phyloP scores from a whole-genome alignment of 2,888 invertebrate species.

The Clivina fossor region DNA sequence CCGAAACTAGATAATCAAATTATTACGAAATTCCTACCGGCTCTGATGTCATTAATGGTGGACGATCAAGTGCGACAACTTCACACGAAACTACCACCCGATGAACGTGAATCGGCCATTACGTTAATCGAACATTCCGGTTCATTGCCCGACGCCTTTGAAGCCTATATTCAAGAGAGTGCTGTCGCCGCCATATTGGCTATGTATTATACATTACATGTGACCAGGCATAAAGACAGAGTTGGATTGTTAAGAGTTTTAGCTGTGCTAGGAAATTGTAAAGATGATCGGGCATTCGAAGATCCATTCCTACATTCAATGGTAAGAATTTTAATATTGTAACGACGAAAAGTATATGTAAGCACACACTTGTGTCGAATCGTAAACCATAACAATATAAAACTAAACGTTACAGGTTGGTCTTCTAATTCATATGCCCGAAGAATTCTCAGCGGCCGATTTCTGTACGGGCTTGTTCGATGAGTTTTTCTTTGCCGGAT shows the following conservation, averaged over 20 bases:
- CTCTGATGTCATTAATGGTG: conserved; percentile 90
- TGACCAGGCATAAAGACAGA: conserved; percentile 78
- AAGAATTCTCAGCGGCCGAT: conserved; percentile 91
- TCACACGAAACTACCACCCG: conserved; percentile 84
- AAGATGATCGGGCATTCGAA: conserved; percentile 89
- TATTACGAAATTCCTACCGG: conserved; percentile 92
- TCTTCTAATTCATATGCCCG: conserved; percentile 81
- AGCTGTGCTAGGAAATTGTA: conserved; percentile 88
- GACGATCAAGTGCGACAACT: conserved; percentile 83
- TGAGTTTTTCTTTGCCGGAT: conserved; percentile 90
- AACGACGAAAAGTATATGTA: too few species aligned
- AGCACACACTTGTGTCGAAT: not conserved
- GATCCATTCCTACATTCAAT: conserved; percentile 94
- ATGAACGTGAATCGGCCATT: conserved; percentile 90
- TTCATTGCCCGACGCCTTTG: conserved; percentile 90
- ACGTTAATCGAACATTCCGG: conserved; percentile 93
- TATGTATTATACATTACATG: conserved; percentile 92
- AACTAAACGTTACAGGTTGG: conserved; percentile 59
- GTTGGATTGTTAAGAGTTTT: conserved; percentile 81
- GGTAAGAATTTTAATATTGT: conserved; percentile 57
- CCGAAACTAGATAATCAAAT: conserved; percentile 92
- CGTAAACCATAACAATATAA: not conserved
- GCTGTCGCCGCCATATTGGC: conserved; percentile 89
- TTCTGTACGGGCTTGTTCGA: conserved; percentile 95
- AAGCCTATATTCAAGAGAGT: conserved; percentile 88